Evolutionary conservation across 1,140 invertebrate species (phyloP).

Genomic region (Limonius californicus): DNA sequence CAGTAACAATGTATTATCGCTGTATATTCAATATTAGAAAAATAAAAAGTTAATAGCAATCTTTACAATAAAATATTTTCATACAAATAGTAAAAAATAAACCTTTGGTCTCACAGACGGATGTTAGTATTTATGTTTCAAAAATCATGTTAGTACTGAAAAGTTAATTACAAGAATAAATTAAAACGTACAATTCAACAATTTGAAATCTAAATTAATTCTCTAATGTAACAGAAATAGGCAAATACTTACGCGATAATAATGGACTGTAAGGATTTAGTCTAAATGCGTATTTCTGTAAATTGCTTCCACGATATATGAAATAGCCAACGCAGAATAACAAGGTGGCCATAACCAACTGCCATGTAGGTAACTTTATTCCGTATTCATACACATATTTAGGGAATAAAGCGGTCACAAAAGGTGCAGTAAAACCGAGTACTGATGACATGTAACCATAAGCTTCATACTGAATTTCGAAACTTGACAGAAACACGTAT

Average conservation of each 20-base stretch:
- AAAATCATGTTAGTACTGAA: too few relatives aligned
- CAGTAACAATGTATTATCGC: too few relatives aligned
- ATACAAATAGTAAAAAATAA: too few relatives aligned
- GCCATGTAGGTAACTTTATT: constrained; percentile 49
- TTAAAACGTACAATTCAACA: too few relatives aligned
- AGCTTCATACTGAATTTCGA: constrained; percentile 67
- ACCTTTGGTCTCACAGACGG: too few relatives aligned
- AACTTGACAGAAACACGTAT: constrained; percentile 59
- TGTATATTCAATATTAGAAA: too few relatives aligned
- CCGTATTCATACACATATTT: constrained; percentile 55
- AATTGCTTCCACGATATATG: constrained; percentile 65
- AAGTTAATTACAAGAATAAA: too few relatives aligned
- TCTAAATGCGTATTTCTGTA: constrained; percentile 69
- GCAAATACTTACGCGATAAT: constrained; percentile 61
- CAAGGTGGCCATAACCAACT: constrained; percentile 48
- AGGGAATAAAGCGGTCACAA: constrained; percentile 52
- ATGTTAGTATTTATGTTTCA: too few relatives aligned
- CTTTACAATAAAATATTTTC: too few relatives aligned
- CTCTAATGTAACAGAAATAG: too few relatives aligned
- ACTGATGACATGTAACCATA: constrained; percentile 64
- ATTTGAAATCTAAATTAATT: too few relatives aligned
- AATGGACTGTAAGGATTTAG: constrained; percentile 63
- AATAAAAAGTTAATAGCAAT: too few relatives aligned
- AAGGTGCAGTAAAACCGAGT: constrained; percentile 63
- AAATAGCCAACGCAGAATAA: constrained; percentile 57